Evolutionary conservation across 1,140 invertebrate species (phyloP).

Genomic region (Xylocopa sonorina): DNA sequence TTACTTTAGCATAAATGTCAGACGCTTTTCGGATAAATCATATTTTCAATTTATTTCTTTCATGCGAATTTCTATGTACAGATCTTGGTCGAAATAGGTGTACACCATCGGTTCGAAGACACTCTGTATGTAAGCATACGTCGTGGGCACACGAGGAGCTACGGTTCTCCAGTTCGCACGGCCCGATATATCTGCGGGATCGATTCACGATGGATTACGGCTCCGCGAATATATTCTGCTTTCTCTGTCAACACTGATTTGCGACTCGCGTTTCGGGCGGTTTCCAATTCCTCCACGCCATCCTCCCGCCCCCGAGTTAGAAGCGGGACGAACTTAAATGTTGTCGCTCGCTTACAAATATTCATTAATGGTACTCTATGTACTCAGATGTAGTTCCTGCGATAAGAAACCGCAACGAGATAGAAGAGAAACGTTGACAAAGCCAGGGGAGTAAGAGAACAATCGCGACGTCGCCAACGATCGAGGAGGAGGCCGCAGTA

Average conservation of each 20-base stretch:
- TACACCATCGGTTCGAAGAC: too few species aligned
- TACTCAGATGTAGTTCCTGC: not conserved
- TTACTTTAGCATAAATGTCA: too few species aligned
- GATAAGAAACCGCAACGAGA: too few species aligned
- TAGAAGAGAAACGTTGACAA: too few species aligned
- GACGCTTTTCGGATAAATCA: too few species aligned
- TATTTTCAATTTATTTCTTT: too few species aligned
- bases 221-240: constrained; percentile 23
- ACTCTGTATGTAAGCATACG: not conserved
- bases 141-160: constrained; percentile 38
- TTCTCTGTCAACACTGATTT: constrained; percentile 45
- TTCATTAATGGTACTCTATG: not conserved
- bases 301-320: not conserved
- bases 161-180: constrained; percentile 46
- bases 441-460: too few species aligned
- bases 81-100: too few species aligned
- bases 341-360: not conserved
- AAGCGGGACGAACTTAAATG: constrained; percentile 8
- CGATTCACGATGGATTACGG: constrained; percentile 45
- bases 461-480: not conserved
- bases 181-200: constrained; percentile 38
- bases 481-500: constrained; percentile 8
- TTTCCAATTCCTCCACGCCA: constrained; percentile 9
- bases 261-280: constrained; percentile 13
- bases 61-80: too few species aligned